A percentile compares a stretch with the other conserved stretches of the same genome.
Conservation (phyloP, 1,140 invertebrate genomes). For the Monochamus saltuarius region DNA sequence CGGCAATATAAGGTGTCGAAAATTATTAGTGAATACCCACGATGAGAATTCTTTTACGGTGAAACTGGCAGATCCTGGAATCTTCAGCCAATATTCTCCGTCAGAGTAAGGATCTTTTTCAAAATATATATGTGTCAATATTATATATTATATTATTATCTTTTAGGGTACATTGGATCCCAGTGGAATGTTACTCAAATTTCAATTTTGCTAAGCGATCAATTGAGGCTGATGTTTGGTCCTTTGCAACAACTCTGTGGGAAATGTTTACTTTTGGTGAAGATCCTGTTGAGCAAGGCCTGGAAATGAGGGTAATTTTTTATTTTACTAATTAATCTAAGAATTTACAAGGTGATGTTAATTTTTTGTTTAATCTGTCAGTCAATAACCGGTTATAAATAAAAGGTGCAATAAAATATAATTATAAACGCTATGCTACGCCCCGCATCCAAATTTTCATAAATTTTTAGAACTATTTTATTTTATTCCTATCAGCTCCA, state of each 20-base stretch:
- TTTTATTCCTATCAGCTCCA: no score
- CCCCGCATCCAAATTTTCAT: no score
- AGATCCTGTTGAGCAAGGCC: constrained; percentile 37
- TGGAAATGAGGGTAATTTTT: constrained; percentile 42
- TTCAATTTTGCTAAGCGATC: constrained; percentile 60
- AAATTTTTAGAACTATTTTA: no score
- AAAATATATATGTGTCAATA: constrained; percentile 2
- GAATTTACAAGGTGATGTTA: no score
- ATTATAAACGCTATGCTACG: no score
- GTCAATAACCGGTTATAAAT: no score
- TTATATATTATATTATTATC: constrained; percentile 25
- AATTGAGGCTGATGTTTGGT: constrained; percentile 79
- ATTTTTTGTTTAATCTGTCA: no score
- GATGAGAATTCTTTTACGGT: constrained; percentile 69
- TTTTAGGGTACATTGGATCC: constrained; percentile 81
- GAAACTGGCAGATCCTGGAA: constrained; percentile 78
- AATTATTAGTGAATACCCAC: constrained; percentile 72
- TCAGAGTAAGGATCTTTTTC: constrained; percentile 63
- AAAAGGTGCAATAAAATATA: no score
- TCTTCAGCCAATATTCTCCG: constrained; percentile 56
- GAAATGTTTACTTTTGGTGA: constrained; percentile 83
- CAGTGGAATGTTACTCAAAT: constrained; percentile 74
- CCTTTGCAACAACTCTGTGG: constrained; percentile 85
- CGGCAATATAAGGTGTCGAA: constrained; percentile 83
- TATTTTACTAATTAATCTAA: no score